Conservation (phyloP, 2,113 vertebrate genomes). For the Agelaius tricolor region DNA sequence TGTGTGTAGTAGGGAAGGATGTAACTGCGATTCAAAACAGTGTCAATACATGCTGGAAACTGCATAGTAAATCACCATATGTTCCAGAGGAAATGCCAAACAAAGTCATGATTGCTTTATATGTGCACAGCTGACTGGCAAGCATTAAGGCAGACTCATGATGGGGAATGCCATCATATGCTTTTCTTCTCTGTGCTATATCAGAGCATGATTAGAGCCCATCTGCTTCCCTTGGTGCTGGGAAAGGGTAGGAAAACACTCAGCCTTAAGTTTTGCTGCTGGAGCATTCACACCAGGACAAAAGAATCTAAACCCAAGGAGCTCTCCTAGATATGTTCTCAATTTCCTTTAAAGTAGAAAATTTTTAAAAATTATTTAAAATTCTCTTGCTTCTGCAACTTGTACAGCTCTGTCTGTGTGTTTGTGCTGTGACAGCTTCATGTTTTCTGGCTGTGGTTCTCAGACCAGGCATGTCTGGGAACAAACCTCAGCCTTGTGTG, state of each 20-base stretch:
- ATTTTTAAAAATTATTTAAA: neutral
- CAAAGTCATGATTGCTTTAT: constrained; percentile 43
- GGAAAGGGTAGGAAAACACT: neutral
- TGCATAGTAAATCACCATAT: constrained; percentile 53
- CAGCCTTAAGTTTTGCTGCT: constrained; percentile 27
- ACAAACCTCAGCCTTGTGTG: neutral
- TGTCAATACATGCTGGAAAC: constrained; percentile 9
- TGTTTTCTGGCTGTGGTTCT: neutral
- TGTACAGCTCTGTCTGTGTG: accelerated
- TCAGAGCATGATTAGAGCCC: constrained; percentile 16
- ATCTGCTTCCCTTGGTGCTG: constrained; percentile 25
- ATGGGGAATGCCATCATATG: constrained; percentile 37
- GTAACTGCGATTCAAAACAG: neutral
- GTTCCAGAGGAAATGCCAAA: constrained; percentile 60
- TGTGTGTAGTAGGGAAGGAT: neutral
- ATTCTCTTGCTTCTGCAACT: neutral
- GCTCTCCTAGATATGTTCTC: neutral
- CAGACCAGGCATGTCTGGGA: neutral
- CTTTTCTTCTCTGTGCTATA: constrained; percentile 33
- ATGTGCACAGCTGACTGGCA: constrained; percentile 56
- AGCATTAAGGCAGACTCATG: constrained; percentile 24
- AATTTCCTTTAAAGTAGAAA: neutral
- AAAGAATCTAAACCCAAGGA: neutral
- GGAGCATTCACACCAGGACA: neutral
- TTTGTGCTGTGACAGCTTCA: neutral